Evolutionary conservation across 2,113 vertebrate species (phyloP).

Genomic region (Telmatochromis brachygnathus): DNA sequence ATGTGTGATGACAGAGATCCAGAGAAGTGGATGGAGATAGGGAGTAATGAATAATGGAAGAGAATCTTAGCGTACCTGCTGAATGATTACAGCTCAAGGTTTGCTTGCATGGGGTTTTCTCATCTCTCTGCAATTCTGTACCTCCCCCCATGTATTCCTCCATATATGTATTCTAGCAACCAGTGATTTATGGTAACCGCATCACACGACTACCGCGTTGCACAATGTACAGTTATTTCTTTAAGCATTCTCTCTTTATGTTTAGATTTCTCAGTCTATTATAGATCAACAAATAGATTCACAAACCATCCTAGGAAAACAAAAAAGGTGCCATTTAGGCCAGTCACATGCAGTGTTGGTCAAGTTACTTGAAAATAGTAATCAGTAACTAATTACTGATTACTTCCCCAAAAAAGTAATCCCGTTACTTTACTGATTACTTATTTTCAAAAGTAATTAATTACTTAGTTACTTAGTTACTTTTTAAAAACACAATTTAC

Average conservation of each 20-base stretch:
- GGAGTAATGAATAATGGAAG: constrained; percentile 48
- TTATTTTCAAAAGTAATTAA: too few relatives aligned
- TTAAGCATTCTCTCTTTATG: neutral
- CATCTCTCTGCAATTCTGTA: neutral
- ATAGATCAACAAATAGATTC: neutral
- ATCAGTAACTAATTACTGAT: too few relatives aligned
- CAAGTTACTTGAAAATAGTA: too few relatives aligned
- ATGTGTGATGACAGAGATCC: neutral
- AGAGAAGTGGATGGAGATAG: neutral
- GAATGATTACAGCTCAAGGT: constrained; percentile 43
- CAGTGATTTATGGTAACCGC: neutral
- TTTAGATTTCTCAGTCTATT: neutral
- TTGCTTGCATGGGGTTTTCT: constrained; percentile 18
- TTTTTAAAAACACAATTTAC: too few relatives aligned
- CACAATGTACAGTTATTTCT: neutral
- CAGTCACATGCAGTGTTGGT: too few relatives aligned
- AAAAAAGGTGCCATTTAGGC: neutral
- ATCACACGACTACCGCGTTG: neutral
- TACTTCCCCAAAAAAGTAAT: too few relatives aligned
- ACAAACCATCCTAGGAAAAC: neutral
- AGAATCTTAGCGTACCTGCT: neutral
- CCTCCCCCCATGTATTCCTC: neutral
- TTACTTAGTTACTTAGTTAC: too few relatives aligned
- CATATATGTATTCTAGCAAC: neutral
- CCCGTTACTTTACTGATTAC: too few relatives aligned